These are phyloP conservation scores for Felis catus DNA, from an alignment of 2,113 vertebrate genomes.

Conservation along the genomic window DNA sequence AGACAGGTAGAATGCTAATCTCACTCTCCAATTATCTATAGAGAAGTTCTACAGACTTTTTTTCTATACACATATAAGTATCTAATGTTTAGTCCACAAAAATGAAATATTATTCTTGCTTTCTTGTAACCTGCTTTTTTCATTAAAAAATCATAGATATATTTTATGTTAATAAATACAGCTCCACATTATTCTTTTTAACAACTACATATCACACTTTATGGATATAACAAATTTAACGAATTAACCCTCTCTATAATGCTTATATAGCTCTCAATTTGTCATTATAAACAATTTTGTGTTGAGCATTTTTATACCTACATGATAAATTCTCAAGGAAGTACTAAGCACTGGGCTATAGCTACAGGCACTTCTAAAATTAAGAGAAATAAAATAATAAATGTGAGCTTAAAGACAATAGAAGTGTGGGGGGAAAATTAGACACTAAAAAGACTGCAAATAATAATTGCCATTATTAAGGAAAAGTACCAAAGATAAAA, in stretches of 20 bases:
- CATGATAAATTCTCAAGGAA: background rate
- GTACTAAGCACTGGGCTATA: background rate
- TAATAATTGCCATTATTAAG: background rate
- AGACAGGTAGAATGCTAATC: background rate
- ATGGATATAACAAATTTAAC: background rate
- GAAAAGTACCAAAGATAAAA: background rate
- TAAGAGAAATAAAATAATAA: slow-evolving; percentile 9
- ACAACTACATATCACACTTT: background rate
- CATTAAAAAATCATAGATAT: background rate
- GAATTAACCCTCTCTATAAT: background rate
- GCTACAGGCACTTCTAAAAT: background rate
- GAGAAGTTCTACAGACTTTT: background rate
- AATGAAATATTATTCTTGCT: background rate
- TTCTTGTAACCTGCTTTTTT: background rate
- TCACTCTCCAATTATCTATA: background rate
- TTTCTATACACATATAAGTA: background rate
- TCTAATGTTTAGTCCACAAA: background rate
- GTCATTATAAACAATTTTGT: slow-evolving; percentile 7
- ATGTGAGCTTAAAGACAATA: background rate
- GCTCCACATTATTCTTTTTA: background rate
- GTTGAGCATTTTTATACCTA: background rate
- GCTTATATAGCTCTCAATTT: background rate
- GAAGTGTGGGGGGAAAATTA: background rate
- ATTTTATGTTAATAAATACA: background rate
- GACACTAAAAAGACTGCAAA: background rate